Base-by-base conservation (phyloP, 2,888 invertebrate species). In the Pantelozetes paolii region DNA sequence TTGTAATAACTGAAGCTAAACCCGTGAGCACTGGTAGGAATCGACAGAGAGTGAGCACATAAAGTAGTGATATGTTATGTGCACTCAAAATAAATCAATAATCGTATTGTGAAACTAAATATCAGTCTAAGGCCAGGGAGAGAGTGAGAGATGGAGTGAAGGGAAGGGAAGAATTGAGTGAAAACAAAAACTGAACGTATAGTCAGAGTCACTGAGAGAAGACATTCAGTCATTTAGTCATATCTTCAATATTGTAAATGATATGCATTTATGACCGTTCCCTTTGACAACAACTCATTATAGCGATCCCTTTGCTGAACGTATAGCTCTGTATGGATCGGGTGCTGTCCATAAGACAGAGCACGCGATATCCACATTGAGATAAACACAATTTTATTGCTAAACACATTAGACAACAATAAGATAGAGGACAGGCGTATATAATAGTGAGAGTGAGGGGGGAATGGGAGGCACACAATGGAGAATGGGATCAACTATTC, bases 21-120 rank as follows among this genome's bases (percentile, higher is more conserved):
- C 36, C 11, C 36, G 36, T 45, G 45, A 45, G n/a, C 45, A 18
- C 45, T 3, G 13, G 15, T 18, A 11, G 13, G n/a, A n/a, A n/a
- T n/a, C n/a, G n/a, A n/a, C n/a, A 45, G n/a, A 11, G 45, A 45
- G 45, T n/a, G 50, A 50, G 50, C n/a, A n/a, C n/a, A n/a, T n/a
- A n/a, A n/a, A n/a, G n/a, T n/a, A n/a, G n/a, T n/a, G n/a, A n/a
- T n/a, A n/a, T n/a, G n/a, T 20, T 11, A 45, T 11, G n/a, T 50
- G 50, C 8, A 3, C 50, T 20, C n/a, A 1, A 8, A 50, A 50
- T 50, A 50, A 50, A 50, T 50, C 50, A n/a, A 50, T 50, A 50
- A n/a, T 50, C n/a, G n/a, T 50, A 50, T 50, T 50, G 50, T 50
- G 50, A 50, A 50, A 50, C 50, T 20, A n/a, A 50, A 50, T 50